Conservation (phyloP, 2,888 invertebrate genomes). For the Clistopyga incitator region DNA sequence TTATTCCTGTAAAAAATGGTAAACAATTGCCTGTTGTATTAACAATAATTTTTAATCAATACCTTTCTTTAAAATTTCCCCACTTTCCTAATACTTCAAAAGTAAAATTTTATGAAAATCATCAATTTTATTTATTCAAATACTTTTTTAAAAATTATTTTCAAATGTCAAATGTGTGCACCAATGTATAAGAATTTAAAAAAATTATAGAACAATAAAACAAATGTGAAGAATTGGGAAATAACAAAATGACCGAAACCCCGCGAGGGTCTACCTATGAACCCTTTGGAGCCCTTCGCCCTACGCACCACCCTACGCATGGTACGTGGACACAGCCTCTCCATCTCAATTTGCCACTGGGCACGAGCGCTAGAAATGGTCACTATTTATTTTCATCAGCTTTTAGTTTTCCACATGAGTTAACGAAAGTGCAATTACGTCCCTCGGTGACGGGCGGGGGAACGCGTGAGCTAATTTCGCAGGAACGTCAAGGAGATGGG, state of each 20-base stretch:
- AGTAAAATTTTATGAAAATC: too few relatives aligned
- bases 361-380: neutral
- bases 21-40: too few relatives aligned
- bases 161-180: too few relatives aligned
- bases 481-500: conserved; percentile 8
- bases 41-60: too few relatives aligned
- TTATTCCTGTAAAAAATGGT: neutral
- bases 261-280: neutral
- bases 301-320: neutral
- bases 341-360: neutral
- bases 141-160: too few relatives aligned
- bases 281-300: neutral
- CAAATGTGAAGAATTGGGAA: too few relatives aligned
- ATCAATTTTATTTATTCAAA: too few relatives aligned
- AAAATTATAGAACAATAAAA: too few relatives aligned
- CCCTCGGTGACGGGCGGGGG: conserved; percentile 10
- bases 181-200: too few relatives aligned
- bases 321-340: neutral
- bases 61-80: too few relatives aligned
- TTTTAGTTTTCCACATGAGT: conserved; percentile 21
- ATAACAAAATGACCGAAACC: neutral
- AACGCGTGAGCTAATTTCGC: conserved; percentile 33
- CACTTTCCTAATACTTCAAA: too few relatives aligned
- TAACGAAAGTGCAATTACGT: conserved; percentile 42
- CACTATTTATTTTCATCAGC: conserved; percentile 29